Conservation (phyloP, 2,797 vertebrate species). For the Ceyx erithaca region DNA sequence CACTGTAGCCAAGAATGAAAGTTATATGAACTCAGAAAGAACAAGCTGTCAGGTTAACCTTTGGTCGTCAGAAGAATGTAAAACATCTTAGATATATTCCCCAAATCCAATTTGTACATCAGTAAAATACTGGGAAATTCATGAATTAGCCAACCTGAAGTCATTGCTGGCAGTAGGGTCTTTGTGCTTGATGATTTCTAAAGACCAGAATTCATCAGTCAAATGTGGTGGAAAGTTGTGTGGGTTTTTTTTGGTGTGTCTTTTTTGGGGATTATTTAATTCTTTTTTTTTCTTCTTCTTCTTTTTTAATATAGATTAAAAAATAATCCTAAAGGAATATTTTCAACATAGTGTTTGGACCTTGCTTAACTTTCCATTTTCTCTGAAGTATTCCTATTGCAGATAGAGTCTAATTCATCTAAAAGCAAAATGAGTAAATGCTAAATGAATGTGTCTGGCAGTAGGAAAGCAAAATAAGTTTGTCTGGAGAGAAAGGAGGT, state of each 20-base stretch:
- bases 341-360: background rate
- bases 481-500: background rate
- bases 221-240: background rate
- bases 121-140: background rate
- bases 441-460: background rate
- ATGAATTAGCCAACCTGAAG: background rate
- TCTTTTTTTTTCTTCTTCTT: no score
- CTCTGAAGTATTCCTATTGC: background rate
- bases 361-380: background rate
- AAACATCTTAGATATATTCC: background rate
- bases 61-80: background rate
- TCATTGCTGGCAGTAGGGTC: background rate
- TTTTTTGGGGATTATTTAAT: background rate
- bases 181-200: background rate
- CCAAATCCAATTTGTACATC: background rate
- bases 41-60: background rate
- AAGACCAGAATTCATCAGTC: background rate
- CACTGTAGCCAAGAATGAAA: background rate
- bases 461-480: background rate
- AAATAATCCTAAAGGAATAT: background rate
- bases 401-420: background rate
- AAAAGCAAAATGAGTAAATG: background rate
- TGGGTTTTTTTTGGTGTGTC: background rate
- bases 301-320: no score
- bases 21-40: background rate